Evolutionary conservation across 2,797 vertebrate genomes (phyloP), one percentile per base, ranked within the genome.

Genomic region (Petrocephalus schoutedeni): DNA sequence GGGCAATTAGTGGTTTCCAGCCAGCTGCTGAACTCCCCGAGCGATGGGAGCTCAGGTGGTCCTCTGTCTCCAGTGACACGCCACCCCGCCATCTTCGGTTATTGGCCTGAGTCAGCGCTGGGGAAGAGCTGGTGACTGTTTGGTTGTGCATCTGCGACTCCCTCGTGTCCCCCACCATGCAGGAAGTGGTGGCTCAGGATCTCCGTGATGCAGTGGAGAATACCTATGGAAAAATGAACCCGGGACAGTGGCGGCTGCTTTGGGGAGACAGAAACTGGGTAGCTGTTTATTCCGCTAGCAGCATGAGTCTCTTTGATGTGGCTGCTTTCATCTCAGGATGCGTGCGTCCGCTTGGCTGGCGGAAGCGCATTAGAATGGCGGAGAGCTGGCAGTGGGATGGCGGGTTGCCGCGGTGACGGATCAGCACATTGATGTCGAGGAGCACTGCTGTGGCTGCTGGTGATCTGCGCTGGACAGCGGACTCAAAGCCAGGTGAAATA

Each of bases 1-100:
- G 92, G 93, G 92, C 94, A 94, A 94, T 91, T 92, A 89, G 89
- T 85, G 83, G 57, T 87, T 89, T 89, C 59, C 87, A 91, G 61
- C 88, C 90, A 92, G 92, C 91, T 92, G 90, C 87, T 80, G 87
- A 61, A 87, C 88, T 92, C 91, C 89, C 90, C 64, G 74, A 89
- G 91, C 91, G 93, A 89, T 90, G 91, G 91, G 93, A 91, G 90
- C 91, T 96, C 95, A 95, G 94, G 94, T 95, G 95, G 94, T 95
- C 92, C 90, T 91, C 91, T 91, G 90, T 92, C 90, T 92, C 92
- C 94, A 92, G 90, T 93, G 93, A 91, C 92, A 87, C 91, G 89
- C 90, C 90, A 89, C 88, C 90, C 89, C 92, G 90, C 89, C 86
- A 91, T 89, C 93, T 92, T 88, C 91, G 92, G 90, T 87, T 58